Percentiles rank a stretch among this genome's conserved stretches.
phyloP scores from a whole-genome alignment of 2,888 invertebrate species.

The Melangyna quadrimaculata region DNA sequence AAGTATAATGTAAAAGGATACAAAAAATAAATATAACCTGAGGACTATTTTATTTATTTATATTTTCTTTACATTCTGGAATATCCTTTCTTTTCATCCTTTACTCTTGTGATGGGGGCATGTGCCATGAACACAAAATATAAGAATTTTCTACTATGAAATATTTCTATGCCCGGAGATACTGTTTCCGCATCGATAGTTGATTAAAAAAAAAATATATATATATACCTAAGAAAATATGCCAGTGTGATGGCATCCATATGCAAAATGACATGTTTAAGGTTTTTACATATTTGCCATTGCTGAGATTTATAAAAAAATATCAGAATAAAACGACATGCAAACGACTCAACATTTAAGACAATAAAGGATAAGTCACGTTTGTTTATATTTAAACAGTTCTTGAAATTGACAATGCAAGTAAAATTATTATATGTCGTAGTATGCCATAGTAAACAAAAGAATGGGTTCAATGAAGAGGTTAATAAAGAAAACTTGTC shows the following conservation, averaged over 20 bases:
- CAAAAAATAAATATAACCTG: conserved; percentile 50
- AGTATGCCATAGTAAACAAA: background rate
- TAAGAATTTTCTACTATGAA: conserved; percentile 37
- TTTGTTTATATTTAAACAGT: conserved; percentile 31
- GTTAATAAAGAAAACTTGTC: background rate
- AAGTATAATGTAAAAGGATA: conserved; percentile 58
- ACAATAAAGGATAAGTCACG: conserved; percentile 54
- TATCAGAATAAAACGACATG: background rate
- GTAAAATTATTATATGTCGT: background rate
- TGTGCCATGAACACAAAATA: conserved; percentile 36
- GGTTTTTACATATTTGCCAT: conserved; percentile 39
- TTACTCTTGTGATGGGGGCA: background rate
- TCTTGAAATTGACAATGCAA: conserved; percentile 9
- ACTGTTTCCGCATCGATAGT: conserved; percentile 60
- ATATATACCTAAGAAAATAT: conserved; percentile 3
- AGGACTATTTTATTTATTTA: conserved; percentile 40
- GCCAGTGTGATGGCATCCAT: conserved; percentile 20
- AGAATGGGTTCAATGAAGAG: background rate
- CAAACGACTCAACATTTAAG: conserved; percentile 28
- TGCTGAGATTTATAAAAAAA: background rate
- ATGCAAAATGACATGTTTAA: conserved; percentile 43
- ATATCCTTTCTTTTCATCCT: conserved; percentile 1
- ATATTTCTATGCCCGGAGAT: conserved; percentile 62
- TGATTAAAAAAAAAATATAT: conserved; percentile 64
- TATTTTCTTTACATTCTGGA: background rate